Evolutionary conservation across 1,140 invertebrate species (phyloP).

Genomic region (Musca vetustissima): DNA sequence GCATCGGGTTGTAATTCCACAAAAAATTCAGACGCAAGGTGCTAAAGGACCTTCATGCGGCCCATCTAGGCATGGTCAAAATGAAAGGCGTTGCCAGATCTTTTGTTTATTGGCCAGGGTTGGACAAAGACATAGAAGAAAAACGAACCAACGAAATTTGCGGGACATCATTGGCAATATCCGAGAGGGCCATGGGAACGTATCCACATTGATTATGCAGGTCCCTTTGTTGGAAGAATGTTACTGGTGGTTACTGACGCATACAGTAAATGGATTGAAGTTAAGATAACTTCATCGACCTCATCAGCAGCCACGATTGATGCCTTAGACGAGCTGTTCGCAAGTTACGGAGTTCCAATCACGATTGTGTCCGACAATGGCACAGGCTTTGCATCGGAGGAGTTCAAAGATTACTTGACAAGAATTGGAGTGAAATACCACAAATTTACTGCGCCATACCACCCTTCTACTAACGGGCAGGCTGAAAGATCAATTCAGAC

Average conservation of each 20-base stretch:
- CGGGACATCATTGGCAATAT: slow-evolving; percentile 14
- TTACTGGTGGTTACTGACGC: slow-evolving; percentile 25
- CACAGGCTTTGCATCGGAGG: too few species aligned
- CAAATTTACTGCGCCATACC: too few species aligned
- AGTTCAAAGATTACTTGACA: too few species aligned
- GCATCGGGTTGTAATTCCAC: slow-evolving; percentile 2
- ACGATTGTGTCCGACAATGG: neutral
- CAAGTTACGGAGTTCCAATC: neutral
- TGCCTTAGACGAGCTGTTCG: slow-evolving; percentile 9
- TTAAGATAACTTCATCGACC: slow-evolving; percentile 12
- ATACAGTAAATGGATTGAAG: slow-evolving; percentile 30
- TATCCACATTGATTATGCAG: slow-evolving; percentile 28
- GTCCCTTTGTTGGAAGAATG: slow-evolving; percentile 21
- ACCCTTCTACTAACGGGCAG: too few species aligned
- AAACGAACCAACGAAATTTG: slow-evolving; percentile 11
- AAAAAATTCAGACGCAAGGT: slow-evolving; percentile 30
- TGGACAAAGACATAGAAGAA: neutral
- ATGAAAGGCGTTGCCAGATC: slow-evolving; percentile 53
- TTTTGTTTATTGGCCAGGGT: slow-evolving; percentile 54
- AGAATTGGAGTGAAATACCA: too few species aligned
- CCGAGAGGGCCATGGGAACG: slow-evolving; percentile 22
- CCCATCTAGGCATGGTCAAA: slow-evolving; percentile 55
- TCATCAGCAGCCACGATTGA: slow-evolving; percentile 30
- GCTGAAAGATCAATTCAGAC: too few species aligned
- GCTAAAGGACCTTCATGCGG: slow-evolving; percentile 51